Evolutionary conservation across 2,888 invertebrate species (phyloP), one percentile per base, ranked within the genome.

Genomic region (Lasioglossum marginatum): DNA sequence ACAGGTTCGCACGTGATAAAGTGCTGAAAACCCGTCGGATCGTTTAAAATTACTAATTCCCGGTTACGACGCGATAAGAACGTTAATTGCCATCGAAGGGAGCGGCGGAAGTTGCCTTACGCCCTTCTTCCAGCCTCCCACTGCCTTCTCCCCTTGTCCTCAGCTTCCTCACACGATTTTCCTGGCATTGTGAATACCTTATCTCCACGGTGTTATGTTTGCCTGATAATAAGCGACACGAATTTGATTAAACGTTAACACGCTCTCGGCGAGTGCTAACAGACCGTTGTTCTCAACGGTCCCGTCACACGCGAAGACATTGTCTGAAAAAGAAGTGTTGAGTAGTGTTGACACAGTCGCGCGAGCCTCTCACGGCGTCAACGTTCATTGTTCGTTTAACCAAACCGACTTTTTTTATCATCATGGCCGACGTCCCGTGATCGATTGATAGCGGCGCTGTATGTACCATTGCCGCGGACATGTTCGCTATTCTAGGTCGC

Each of bases 21-120:
- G 73, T 60, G 60, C 60, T 79, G 83, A 81, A 70, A 87, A 83
- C 76, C 57, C 66, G 34, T 23, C 19, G 57, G 87, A 78, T 87
- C 87, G 87, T 80, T 83, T 78, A 78, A 83, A 34, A 80, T 87
- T 77, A 87, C 82, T 81, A 81, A 87, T 87, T 83, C 87, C 75
- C 71, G 80, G 75, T 74, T 83, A 75, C 75, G 57, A 43, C 81
- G 87, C 43, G 83, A 87, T 87, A 80, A 78, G 60, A 37, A 57
- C 43, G 83, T 87, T 87, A 83, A 87, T 87, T 83, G 60, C 80
- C 73, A 74, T 78, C 68, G 74, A 74, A 63, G 60, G 34, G 72
- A 73, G 23, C 45, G 1, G 12, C 37, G 68, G 4, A 43, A 0
- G 72, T 23, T 27, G 8, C 40, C 63, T 34, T 34, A 52, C 73